Evolutionary conservation across 2,113 vertebrate genomes (phyloP).

Genomic region (Leucoraja erinaceus): DNA sequence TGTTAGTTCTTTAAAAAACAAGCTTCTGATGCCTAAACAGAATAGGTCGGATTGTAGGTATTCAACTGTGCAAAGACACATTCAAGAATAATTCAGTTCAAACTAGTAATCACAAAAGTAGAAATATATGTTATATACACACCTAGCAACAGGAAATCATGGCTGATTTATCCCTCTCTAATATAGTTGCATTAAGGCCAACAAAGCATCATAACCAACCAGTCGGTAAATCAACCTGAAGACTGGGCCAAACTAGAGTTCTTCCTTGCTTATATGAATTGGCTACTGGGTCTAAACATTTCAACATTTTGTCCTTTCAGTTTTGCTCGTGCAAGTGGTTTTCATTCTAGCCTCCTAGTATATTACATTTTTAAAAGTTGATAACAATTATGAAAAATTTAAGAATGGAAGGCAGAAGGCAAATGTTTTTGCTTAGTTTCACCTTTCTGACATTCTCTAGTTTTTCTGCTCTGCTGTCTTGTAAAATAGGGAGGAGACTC

Average conservation of each 20-base stretch:
- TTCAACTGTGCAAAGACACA: no score
- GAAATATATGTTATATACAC: no score
- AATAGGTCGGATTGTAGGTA: no score
- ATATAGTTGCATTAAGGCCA: neutral
- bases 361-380: neutral
- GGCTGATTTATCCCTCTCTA: no score
- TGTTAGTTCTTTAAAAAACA: no score
- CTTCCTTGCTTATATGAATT: neutral
- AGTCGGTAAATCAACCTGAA: neutral
- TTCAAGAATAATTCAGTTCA: no score
- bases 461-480: neutral
- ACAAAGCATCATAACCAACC: neutral
- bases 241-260: neutral
- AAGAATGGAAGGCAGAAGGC: neutral
- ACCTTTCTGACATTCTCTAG: neutral
- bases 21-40: no score
- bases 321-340: neutral
- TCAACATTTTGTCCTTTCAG: neutral
- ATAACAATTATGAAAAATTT: neutral
- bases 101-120: no score
- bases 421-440: slow-evolving; percentile 8
- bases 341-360: neutral
- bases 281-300: neutral
- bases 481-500: neutral
- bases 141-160: no score